Evolutionary conservation across 2,797 vertebrate species (phyloP), one percentile per base, ranked within the genome.

Genomic region (Cetoscarus ocellatus): DNA sequence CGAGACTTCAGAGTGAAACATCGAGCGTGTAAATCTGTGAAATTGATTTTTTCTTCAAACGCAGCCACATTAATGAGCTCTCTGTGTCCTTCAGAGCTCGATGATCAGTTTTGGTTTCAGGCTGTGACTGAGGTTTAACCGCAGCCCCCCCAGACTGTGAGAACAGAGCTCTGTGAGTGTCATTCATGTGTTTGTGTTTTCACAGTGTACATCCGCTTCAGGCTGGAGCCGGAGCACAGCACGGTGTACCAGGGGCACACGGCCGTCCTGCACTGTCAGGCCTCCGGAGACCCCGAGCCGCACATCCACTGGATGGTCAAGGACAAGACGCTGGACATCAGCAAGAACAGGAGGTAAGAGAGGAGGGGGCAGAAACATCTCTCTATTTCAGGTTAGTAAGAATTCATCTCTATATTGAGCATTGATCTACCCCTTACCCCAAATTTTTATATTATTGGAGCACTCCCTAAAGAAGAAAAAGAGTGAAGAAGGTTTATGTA

Each of bases 211-310:
- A 95, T 98, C 84, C 94, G 89, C 77, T 99, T 99, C 86, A 98
- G 96, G 81, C 82, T 98, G 81, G 95, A 96, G 54, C 98, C 98
- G 0, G 96, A 99, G 84, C 95, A 95, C 58, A 98, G 95, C 0
- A 98, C 98, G 0, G 97, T 99, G 77, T 99, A 99, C 88, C 97
- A 97, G 82, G 98, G 97, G 3, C 96, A 99, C 91, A 96, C 96
- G 0, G 97, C 98, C 39, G 90, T 98, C 79, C 94, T 99, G 80
- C 97, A 97, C 90, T 99, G 98, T 64, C 97, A 99, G 95, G 98
- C 96, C 45, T 94, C 93, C 2, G 97, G 97, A 0, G 96, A 99
- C 85, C 98, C 98, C 0, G 72, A 94, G 57, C 98, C 98, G 0
- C 95, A 95, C 74, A 95, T 99, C 82, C 97, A 99, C 78, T 99